Base-by-base conservation (phyloP, 2,113 vertebrate genomes). In the Larimichthys crocea region DNA sequence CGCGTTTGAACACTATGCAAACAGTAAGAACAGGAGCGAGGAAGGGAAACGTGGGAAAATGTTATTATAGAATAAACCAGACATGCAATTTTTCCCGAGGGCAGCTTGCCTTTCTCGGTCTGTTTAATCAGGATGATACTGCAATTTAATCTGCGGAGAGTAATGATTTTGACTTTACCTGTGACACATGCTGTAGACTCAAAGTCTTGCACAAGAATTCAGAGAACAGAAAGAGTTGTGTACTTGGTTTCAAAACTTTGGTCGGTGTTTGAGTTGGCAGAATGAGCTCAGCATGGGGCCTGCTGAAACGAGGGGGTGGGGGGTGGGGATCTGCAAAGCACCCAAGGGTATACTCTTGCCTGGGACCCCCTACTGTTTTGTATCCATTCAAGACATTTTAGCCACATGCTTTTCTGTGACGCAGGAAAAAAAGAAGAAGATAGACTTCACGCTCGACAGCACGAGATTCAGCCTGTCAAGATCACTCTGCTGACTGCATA, bases 251-350 rank as follows among this genome's bases (percentile, higher is more conserved):
- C 14, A 76, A 57, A 83, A 69, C 53, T 53, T 26, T n/a, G 73
- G 80, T 35, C 50, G 42, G 57, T 72, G 52, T 84, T 82, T 56
- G 63, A 82, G 67, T 19, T 69, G 76, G 59, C 59, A 86, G 86
- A 74, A 79, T 81, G 64, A 84, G 77, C 83, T 82, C 83, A 85
- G 81, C 76, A 10, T 76, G 86, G 10, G 62, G 62, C 48, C 46
- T 42, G 24, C 52, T 19, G 55, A 72, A 90, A 79, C 80, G 72
- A 68, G 35, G 26, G 16, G 15, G 29, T 26, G 29, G 19, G 35
- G 24, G 49, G 62, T 82, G 40, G 65, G 24, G 49, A 66, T 82
- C 81, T 82, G 81, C 62, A 70, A 78, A 76, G 79, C 71, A 76
- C 88, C 84, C 56, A 49, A 50, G 79, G 81, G 74, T 74, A 68